Percentiles rank a stretch among this genome's conserved stretches.
Evolutionary conservation across 2,888 invertebrate species (phyloP).

Genomic region (Fissipunctia ypsillon): DNA sequence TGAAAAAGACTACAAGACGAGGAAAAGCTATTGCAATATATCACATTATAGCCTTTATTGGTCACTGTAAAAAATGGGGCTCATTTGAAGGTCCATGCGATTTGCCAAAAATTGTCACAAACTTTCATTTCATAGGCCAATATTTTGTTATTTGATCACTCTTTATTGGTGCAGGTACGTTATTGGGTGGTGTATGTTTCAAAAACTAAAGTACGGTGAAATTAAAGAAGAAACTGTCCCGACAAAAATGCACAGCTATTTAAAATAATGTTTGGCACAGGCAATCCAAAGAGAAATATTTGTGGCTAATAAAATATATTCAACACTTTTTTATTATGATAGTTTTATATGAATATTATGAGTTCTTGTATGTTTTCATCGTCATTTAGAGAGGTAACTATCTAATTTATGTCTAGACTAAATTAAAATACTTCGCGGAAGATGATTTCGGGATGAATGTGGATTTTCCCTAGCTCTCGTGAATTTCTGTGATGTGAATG

Average conservation of each 20-base stretch:
- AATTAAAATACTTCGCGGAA: constrained; percentile 37
- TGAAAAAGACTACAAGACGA: background rate
- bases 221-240: background rate
- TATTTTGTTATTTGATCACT: background rate
- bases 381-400: constrained; percentile 26
- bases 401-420: constrained; percentile 43
- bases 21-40: too few species aligned
- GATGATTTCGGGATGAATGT: constrained; percentile 10
- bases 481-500: background rate
- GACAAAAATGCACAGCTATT: constrained; percentile 11
- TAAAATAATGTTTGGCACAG: constrained; percentile 52
- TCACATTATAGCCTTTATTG: background rate
- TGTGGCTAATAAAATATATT: constrained; percentile 51
- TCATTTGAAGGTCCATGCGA: background rate
- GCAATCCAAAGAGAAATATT: constrained; percentile 43
- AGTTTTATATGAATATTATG: constrained; percentile 60
- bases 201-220: background rate
- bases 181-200: background rate
- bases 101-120: background rate
- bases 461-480: background rate
- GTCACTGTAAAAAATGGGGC: background rate
- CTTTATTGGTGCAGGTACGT: too few species aligned
- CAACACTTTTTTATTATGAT: constrained; percentile 56
- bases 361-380: constrained; percentile 37
- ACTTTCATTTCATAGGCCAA: background rate